Base-by-base conservation (phyloP, 2,113 vertebrate species). In the Carassius gibelio region DNA sequence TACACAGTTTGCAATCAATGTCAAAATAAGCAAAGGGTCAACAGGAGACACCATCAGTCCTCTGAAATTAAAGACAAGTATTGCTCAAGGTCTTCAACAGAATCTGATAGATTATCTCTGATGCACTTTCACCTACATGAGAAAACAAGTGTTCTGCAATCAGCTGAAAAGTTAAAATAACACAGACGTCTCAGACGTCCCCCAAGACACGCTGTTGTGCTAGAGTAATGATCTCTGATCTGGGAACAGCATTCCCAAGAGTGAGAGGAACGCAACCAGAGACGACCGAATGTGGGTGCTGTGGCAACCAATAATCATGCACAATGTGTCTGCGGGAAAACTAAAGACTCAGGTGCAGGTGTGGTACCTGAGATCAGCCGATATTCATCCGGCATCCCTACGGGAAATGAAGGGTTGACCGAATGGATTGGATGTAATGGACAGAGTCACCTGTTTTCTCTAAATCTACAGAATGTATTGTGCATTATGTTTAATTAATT, bases 111-210 rank as follows among this genome's bases (percentile, higher is more conserved):
- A 45, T 69, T 78, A 78, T 76, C 26, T 50, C 62, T 15, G 42
- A 15, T 66, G 74, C 75, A 84, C 83, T 78, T 84, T 78, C 21
- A 38, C 78, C 78, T 64, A 80, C 59, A 64, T 42, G 59, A 8
- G 38, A 48, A 66, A 80, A 79, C 75, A 77, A 59, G 75, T 59
- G 38, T 38, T 62, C 77, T 64, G 36, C 59, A 80, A 80, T 80
- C 21, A 80, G 59, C 23, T 64, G 59, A 80, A 64, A 64, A 64
- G 77, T 80, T 45, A 42, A 80, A 80, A 80, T 26, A n/a, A 57
- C 50, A 59, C 26, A 78, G 52, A 59, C 52, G 30, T 78, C 71
- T 78, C 30, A 21, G 10, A 19, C 17, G 0, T 21, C 77, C 36
- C 36, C 36, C 10, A 57, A 42, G 52, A 80, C 34, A 61, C 7